phyloP scores from a whole-genome alignment of 2,113 vertebrate genomes.

The Gambusia affinis region DNA sequence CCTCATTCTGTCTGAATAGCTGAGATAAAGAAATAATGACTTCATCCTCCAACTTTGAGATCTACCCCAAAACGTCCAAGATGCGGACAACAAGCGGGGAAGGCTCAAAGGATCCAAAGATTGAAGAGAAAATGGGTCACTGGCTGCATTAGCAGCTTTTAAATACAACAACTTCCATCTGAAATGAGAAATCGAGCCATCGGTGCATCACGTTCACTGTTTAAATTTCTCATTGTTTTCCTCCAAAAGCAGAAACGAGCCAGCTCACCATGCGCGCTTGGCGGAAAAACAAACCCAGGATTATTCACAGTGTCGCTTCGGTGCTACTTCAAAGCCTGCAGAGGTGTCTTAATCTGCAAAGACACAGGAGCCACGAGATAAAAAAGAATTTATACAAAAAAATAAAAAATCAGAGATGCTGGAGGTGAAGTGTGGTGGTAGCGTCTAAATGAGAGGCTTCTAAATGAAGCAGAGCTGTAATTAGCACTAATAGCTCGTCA shows the following conservation, averaged over 20 bases:
- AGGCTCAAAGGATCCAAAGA: slow-evolving; percentile 45
- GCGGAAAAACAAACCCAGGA: slow-evolving; percentile 34
- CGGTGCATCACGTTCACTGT: slow-evolving; percentile 18
- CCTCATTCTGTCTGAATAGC: slow-evolving; percentile 68
- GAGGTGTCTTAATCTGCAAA: slow-evolving; percentile 61
- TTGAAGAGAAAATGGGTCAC: slow-evolving; percentile 62
- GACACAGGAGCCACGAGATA: slow-evolving; percentile 32
- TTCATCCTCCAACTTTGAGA: slow-evolving; percentile 49
- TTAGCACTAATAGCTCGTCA: slow-evolving; percentile 78
- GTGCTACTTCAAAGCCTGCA: slow-evolving; percentile 48
- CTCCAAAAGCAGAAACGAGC: slow-evolving; percentile 27
- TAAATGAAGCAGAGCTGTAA: slow-evolving; percentile 78
- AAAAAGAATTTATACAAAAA: slow-evolving; percentile 38
- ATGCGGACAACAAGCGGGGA: slow-evolving; percentile 41
- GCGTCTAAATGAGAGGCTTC: slow-evolving; percentile 73
- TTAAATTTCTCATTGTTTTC: slow-evolving; percentile 50
- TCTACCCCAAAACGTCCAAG: slow-evolving; percentile 33
- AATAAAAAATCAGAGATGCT: slow-evolving; percentile 49
- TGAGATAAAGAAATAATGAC: slow-evolving; percentile 67
- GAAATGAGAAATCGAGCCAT: slow-evolving; percentile 52
- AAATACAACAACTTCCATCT: slow-evolving; percentile 39
- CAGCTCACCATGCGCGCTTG: slow-evolving; percentile 14
- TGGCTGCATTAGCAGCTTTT: slow-evolving; percentile 58
- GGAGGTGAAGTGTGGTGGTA: slow-evolving; percentile 66
- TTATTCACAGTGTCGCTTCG: slow-evolving; percentile 33